Conservation (phyloP, 2,113 vertebrate species). For the Pteropus alecto region DNA sequence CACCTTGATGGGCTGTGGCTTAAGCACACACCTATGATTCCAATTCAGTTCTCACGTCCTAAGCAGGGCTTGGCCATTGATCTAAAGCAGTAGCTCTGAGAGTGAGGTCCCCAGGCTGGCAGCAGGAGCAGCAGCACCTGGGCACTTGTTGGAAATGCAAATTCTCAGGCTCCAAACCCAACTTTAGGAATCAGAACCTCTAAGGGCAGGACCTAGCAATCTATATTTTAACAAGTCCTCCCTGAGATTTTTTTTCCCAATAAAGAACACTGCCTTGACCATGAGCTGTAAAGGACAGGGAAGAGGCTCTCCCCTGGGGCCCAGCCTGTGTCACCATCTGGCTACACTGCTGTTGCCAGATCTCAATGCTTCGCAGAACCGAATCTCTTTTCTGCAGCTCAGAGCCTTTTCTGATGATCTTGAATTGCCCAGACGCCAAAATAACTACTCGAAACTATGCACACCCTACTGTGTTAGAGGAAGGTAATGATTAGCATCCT, state of each 20-base stretch:
- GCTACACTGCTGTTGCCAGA: rapidly evolving
- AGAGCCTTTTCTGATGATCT: not conserved
- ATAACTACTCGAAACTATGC: not conserved
- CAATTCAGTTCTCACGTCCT: not conserved
- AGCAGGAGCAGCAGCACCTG: no score
- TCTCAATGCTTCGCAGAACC: not conserved
- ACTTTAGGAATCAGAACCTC: not conserved
- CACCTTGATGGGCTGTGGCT: not conserved
- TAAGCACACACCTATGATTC: not conserved
- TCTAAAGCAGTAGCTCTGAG: not conserved
- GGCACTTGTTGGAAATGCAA: not conserved
- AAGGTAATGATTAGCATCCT: not conserved
- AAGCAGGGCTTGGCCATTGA: not conserved
- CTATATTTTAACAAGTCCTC: not conserved
- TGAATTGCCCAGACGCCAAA: not conserved
- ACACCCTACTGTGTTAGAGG: not conserved
- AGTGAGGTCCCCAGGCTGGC: not conserved
- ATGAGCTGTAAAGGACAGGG: not conserved
- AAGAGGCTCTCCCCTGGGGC: not conserved
- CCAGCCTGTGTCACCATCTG: not conserved
- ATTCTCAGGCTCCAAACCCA: not conserved
- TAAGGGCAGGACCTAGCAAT: not conserved
- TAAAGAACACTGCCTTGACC: not conserved
- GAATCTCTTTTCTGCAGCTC: not conserved
- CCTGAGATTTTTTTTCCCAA: not conserved